Base-by-base conservation (phyloP, 2,888 invertebrate genomes). In the Exephanes ischioxanthus region DNA sequence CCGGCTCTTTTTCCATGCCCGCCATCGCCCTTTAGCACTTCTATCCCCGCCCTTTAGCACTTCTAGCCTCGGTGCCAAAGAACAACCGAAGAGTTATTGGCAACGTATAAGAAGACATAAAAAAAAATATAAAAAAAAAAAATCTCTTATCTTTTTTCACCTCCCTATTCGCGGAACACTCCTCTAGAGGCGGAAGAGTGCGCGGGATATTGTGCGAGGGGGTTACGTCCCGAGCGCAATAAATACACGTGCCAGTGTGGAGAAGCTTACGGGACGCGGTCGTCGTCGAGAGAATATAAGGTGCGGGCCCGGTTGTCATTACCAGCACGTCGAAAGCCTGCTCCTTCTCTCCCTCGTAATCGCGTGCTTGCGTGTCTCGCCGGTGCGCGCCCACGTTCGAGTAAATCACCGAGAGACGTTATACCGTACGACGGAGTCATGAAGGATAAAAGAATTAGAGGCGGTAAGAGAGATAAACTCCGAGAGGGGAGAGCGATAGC, bases 331-430 rank as follows among this genome's bases (percentile, higher is more conserved):
- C 77, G 61, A 63, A 33, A 16, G 45, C 45, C 45, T 2, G 45
- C 45, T 45, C 45, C 16, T n/a, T 63, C n/a, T 63, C 30, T 5
- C 26, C 41, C 67, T 48, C 76, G 77, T 77, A 67, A 77, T 77
- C 77, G 77, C 67, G 67, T 55, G 67, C 61, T 45, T 19, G 68
- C 41, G 67, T 53, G 67, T 66, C 48, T 67, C 19, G 51, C 3
- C 45, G 45, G 45, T 45, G 45, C 77, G 19, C 77, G 77, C 77
- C 77, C 77, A 77, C 77, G 67, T 67, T 22, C 77, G 77, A 55
- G 67, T 67, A 77, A 77, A 77, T 77, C 77, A 77, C n/a, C 53
- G 66, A 37, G 66, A 55, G 55, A 77, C 67, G 53, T 41, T 30
- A 45, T 45, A 45, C 45, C 26, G 33, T 53, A 37, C 53, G 77